Percentiles rank a stretch among this genome's conserved stretches.
Evolutionary conservation across 2,888 invertebrate species (phyloP).

Genomic region (Elmis aenea): DNA sequence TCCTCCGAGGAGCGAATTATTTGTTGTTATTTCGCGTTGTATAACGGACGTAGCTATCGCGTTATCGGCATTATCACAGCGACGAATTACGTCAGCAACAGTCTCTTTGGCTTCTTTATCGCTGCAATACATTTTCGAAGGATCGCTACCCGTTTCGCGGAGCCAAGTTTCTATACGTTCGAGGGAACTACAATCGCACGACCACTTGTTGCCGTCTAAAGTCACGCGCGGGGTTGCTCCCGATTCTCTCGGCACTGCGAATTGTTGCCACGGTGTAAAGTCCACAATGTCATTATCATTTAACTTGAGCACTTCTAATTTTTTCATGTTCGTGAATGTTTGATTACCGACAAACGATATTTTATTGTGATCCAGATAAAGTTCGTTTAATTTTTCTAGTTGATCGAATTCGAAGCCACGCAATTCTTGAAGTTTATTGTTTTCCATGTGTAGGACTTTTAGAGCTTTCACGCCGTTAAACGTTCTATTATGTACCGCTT

Average conservation of each 20-base stretch:
- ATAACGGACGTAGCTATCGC: conserved; percentile 58
- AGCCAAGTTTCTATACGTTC: conserved; percentile 67
- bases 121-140: conserved; percentile 65
- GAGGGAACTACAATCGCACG: conserved; percentile 73
- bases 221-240: conserved; percentile 60
- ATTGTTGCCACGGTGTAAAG: conserved; percentile 63
- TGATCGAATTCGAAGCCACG: conserved; percentile 76
- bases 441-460: conserved; percentile 70
- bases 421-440: conserved; percentile 66
- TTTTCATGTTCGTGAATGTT: conserved; percentile 69
- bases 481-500: conserved; percentile 72
- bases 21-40: conserved; percentile 53
- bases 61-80: conserved; percentile 63
- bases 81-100: conserved; percentile 50
- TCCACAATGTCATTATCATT: conserved; percentile 74
- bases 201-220: conserved; percentile 76
- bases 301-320: conserved; percentile 66
- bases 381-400: conserved; percentile 65
- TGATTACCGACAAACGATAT: conserved; percentile 68
- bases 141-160: conserved; percentile 60
- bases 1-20: conserved; percentile 61
- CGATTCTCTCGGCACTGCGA: conserved; percentile 55
- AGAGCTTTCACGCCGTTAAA: conserved; percentile 75
- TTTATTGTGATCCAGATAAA: conserved; percentile 72
- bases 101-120: conserved; percentile 52